These are phyloP conservation scores for Drosophila arizonae DNA, from an alignment of 1,140 invertebrate species.

Conservation along the genomic window DNA sequence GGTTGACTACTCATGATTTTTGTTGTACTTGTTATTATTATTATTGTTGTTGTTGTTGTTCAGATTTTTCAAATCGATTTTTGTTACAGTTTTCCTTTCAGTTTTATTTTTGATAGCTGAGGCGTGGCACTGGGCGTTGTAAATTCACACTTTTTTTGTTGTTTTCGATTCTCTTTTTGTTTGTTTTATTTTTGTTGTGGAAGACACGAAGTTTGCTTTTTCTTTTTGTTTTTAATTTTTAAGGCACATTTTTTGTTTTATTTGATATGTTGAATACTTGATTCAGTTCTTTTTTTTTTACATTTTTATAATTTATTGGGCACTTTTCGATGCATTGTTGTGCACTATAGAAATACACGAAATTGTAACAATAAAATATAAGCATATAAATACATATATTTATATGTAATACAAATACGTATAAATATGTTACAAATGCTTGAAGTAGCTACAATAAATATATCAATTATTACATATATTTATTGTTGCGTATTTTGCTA, in stretches of 20 bases:
- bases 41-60: constrained; percentile 21
- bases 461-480: neutral
- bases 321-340: constrained; percentile 63
- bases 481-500: neutral
- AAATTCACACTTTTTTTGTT: constrained; percentile 32
- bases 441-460: neutral
- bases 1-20: constrained; percentile 82
- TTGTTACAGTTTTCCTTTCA: constrained; percentile 8
- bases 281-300: constrained; percentile 2
- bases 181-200: neutral
- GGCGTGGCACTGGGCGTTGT: constrained; percentile 29
- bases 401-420: neutral
- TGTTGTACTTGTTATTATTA: neutral
- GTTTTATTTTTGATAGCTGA: neutral
- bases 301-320: constrained; percentile 41
- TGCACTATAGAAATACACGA: constrained; percentile 8
- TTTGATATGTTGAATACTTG: constrained; percentile 2
- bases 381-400: neutral
- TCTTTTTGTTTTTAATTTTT: constrained; percentile 33
- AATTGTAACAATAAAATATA: neutral
- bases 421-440: neutral
- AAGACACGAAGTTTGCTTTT: constrained; percentile 19
- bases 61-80: constrained; percentile 8
- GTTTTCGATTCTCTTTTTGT: neutral
- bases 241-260: constrained; percentile 54